phyloP scores from a whole-genome alignment of 1,140 invertebrate species.

The Drosophila albomicans region DNA sequence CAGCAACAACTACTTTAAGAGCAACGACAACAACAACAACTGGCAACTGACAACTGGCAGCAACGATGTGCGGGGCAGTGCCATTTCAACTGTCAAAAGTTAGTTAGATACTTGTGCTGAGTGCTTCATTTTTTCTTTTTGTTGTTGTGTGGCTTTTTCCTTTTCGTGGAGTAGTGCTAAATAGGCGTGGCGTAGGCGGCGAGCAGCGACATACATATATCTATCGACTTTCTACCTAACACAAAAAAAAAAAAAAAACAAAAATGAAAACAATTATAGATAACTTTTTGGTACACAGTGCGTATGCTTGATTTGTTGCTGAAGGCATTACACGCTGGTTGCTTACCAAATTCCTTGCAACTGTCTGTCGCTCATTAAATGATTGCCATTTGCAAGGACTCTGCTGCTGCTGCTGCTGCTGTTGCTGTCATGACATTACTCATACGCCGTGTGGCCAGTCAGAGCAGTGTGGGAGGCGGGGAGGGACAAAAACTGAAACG shows the following conservation, averaged over 20 bases:
- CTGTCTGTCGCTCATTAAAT: not conserved
- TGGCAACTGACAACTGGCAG: slow-evolving; percentile 15
- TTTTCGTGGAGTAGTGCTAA: slow-evolving; percentile 24
- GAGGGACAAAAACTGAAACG: slow-evolving; percentile 8
- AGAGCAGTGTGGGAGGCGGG: not conserved
- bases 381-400: not conserved
- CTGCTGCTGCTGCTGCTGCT: slow-evolving; percentile 18
- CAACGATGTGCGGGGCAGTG: slow-evolving; percentile 35
- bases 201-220: slow-evolving; percentile 8
- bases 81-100: slow-evolving; percentile 67
- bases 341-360: not conserved
- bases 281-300: not conserved
- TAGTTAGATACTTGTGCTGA: slow-evolving; percentile 58
- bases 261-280: not conserved
- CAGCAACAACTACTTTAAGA: slow-evolving; percentile 18
- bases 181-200: slow-evolving; percentile 64
- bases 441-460: slow-evolving; percentile 60
- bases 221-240: not conserved
- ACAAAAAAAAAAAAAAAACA: no score
- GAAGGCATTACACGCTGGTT: not conserved
- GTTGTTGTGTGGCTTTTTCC: not conserved
- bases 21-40: slow-evolving; percentile 32
- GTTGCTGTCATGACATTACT: slow-evolving; percentile 61
- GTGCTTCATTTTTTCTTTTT: slow-evolving; percentile 32
- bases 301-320: not conserved